Evolutionary conservation across 2,888 invertebrate genomes (phyloP).

Genomic region (Mimumesa dahlbomi): DNA sequence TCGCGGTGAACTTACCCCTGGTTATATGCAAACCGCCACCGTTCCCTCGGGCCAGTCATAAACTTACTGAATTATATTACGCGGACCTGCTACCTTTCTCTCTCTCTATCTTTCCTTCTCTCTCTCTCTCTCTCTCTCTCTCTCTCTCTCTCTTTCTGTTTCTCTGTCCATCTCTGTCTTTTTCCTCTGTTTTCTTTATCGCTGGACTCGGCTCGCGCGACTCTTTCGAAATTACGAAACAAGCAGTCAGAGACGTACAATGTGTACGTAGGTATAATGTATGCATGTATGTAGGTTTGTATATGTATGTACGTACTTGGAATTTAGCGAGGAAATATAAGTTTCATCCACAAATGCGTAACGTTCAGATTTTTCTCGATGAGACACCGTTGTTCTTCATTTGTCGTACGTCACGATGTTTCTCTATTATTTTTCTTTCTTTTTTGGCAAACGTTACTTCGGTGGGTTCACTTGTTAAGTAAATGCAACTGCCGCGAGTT

Average conservation of each 20-base stretch:
- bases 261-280: no score
- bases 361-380: no score
- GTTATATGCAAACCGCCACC: conserved; percentile 79
- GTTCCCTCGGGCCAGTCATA: conserved; percentile 78
- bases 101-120: conserved; percentile 26
- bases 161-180: conserved; percentile 4
- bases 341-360: no score
- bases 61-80: conserved; percentile 80
- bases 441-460: no score
- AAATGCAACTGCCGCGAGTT: no score
- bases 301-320: no score
- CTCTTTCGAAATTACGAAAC: conserved; percentile 41
- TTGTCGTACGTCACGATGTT: no score
- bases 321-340: no score
- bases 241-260: background rate
- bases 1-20: conserved; percentile 77
- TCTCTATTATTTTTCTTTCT: no score
- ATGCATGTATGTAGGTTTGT: no score
- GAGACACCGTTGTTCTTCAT: no score
- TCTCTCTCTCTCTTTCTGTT: conserved; percentile 13
- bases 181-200: conserved; percentile 15
- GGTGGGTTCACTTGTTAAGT: no score
- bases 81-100: conserved; percentile 65
- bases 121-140: conserved; percentile 7
- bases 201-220: conserved; percentile 10